These are phyloP conservation scores for Coleophora deauratella DNA, from an alignment of 2,888 invertebrate genomes.

Conservation along the genomic window DNA sequence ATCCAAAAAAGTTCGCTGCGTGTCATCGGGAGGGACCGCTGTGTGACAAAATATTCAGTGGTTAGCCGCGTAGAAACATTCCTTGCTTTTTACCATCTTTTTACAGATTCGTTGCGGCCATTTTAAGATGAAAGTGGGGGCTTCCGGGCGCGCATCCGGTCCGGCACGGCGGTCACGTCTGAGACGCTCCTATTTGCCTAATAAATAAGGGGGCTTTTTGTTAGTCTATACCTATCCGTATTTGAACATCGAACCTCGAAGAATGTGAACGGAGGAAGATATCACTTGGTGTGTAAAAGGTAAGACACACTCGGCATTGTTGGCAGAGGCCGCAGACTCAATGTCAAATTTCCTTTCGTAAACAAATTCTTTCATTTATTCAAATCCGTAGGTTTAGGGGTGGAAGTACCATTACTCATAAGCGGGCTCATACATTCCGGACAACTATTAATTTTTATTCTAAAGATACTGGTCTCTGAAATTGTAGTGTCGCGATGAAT, in stretches of 20 bases:
- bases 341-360: neutral
- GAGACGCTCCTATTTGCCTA: conserved; percentile 30
- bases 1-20: conserved; percentile 52
- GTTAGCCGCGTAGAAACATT: conserved; percentile 63
- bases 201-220: conserved; percentile 38
- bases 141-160: conserved; percentile 67
- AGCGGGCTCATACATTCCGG: too few species aligned
- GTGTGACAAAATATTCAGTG: conserved; percentile 61
- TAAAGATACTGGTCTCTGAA: too few species aligned
- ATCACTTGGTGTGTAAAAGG: conserved; percentile 31
- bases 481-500: too few species aligned
- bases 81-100: conserved; percentile 47
- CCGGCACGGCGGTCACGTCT: conserved; percentile 32
- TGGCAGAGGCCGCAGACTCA: conserved; percentile 14
- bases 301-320: conserved; percentile 27
- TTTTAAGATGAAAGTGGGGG: conserved; percentile 60
- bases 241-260: conserved; percentile 32
- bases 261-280: conserved; percentile 43
- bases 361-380: neutral
- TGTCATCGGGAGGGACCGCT: conserved; percentile 36
- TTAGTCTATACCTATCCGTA: conserved; percentile 20
- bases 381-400: too few species aligned
- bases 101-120: conserved; percentile 61
- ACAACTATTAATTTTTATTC: too few species aligned
- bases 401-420: too few species aligned